Evolutionary conservation across 23 tunicate genomes (phyloP).

Genomic region (Ciona savignyi): DNA sequence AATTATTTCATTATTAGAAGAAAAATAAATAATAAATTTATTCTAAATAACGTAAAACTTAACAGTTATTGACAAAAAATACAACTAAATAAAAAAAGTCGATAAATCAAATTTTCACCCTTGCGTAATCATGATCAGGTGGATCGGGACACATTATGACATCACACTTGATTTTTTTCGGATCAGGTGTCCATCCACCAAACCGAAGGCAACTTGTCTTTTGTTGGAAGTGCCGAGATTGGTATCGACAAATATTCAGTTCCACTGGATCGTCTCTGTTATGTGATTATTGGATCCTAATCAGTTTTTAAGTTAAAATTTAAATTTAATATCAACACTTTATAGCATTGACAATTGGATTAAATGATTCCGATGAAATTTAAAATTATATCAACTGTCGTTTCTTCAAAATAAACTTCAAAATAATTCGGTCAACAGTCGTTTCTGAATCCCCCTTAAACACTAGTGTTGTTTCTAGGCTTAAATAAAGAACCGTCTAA

Average conservation of each 20-base stretch:
- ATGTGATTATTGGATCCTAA: not conserved
- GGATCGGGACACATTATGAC: slow-evolving; percentile 11
- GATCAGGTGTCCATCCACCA: slow-evolving; percentile 39
- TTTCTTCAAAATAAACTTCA: too few species aligned
- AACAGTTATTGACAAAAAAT: not conserved
- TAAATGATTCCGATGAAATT: too few species aligned
- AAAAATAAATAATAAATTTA: not conserved
- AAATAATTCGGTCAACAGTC: too few species aligned
- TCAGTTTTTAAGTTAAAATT: too few species aligned
- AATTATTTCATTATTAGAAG: not conserved
- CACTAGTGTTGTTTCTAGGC: too few species aligned
- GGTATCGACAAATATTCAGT: slow-evolving; percentile 28
- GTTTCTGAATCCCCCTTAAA: too few species aligned
- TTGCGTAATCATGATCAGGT: slow-evolving; percentile 7
- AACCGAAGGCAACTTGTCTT: slow-evolving; percentile 4
- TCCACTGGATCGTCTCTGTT: slow-evolving; percentile 13
- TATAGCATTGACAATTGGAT: too few species aligned
- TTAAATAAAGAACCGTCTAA: too few species aligned
- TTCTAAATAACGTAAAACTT: not conserved
- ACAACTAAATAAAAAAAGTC: not conserved
- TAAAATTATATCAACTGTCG: too few species aligned
- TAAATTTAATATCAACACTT: too few species aligned
- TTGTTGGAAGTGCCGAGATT: slow-evolving; percentile 8
- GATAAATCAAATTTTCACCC: not conserved
- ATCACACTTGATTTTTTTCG: slow-evolving; percentile 17